Evolutionary conservation across 2,888 invertebrate genomes (phyloP), one percentile per base, ranked within the genome.

Genomic region (Sphaerophoria rueppellii): DNA sequence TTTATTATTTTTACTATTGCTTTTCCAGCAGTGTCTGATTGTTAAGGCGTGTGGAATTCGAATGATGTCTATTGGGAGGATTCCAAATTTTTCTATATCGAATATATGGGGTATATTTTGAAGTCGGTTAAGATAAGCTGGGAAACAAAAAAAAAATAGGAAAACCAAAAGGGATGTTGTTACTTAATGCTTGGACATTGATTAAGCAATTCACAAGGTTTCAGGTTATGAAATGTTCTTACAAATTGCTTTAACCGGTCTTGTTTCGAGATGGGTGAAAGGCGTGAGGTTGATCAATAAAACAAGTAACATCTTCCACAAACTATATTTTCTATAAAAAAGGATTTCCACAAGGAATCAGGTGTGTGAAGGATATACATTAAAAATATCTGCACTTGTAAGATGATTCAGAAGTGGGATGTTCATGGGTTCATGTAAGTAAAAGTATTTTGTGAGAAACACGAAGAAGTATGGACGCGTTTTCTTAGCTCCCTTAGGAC

Each of bases 181-280:
- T 80, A 73, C 73, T 85, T 81, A 85, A 85, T 70, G 70, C 76
- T 63, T 72, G 85, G 85, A 80, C 85, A 85, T 85, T 85, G 85
- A 83, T 83, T 81, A 85, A 85, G 80, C 76, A 80, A 85, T 85
- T 85, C 81, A 73, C 81, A 58, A 37, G 60, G 69, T 40, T 73
- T 57, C 60, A 54, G 72, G 70, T 76, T 85, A 85, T 80, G 80
- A 76, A 76, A 80, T 69, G 67, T 69, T 81, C 24, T 58, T 54
- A 81, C 81, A 85, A 81, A 81, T 85, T 85, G 69, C 60, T 75
- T 7, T 60, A 43, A 48, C 24, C 24, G 37, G 50, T 70, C 11
- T 57, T 32, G 34, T 34, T 70, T 43, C 40, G 40, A 9, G 6
- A 52, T 24, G 35, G 54, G 54, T 57, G 35, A 46, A 69, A 32